Base-by-base conservation (phyloP, 2,113 vertebrate genomes). In the Puntigrus tetrazona region DNA sequence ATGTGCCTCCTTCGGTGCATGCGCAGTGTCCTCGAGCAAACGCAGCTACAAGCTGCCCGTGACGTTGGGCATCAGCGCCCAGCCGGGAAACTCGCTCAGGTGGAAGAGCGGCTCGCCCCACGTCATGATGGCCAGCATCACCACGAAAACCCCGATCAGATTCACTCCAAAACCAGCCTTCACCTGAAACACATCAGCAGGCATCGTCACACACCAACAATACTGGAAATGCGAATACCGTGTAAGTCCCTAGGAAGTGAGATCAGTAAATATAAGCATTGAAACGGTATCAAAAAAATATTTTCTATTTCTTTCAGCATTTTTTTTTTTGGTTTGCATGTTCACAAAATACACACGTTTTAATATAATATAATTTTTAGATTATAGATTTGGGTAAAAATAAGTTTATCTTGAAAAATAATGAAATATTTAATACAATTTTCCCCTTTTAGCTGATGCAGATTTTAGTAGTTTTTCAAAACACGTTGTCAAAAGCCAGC, bases 91-190 rank as follows among this genome's bases (percentile, higher is more conserved):
- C 61, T 93, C 94, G 2, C 94, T 92, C 91, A 99, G 90, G 82
- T 96, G 94, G 91, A 99, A 99, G 57, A 99, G 97, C 16, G 94
- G 96, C 41, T 95, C 93, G 20, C 98, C 98, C 98, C 98, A 99
- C 0, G 97, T 99, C 84, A 95, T 97, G 91, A 99, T 98, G 84
- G 97, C 98, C 90, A 99, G 92, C 95, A 95, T 98, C 75, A 99
- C 97, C 73, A 98, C 95, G n/a, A 94, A 92, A 82, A 99, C 91
- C 0, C 98, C 98, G 31, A 99, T 98, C 82, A 99, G 91, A 85
- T 99, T 99, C 89, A 99, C 97, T 65, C 98, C 98, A 1, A 99
- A 94, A 55, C 98, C 98, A 55, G 98, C 97, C 92, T 98, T 99
- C 85, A 99, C 97, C 98, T 99, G 89, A 36, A 78, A 22, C 57